phyloP scores from a whole-genome alignment of 1,140 invertebrate genomes.

The Rhagoletis pomonella region DNA sequence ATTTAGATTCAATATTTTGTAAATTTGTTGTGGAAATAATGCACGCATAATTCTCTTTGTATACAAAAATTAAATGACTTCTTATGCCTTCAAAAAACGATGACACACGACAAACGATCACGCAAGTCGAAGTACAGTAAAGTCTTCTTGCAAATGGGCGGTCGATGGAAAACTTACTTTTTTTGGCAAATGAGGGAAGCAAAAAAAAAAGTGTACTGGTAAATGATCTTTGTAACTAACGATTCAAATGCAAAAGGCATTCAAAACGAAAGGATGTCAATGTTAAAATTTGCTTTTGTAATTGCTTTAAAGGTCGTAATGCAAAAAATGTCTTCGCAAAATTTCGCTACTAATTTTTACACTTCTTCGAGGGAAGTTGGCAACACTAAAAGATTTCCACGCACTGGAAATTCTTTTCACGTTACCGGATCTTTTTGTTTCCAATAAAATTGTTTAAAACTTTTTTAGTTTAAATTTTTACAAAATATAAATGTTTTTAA shows the following conservation, averaged over 20 bases:
- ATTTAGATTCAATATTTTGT: conserved; percentile 40
- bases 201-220: no score
- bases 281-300: no score
- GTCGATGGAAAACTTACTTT: no score
- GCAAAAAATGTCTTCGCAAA: no score
- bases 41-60: conserved; percentile 44
- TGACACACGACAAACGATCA: conserved; percentile 37
- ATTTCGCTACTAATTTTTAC: not conserved
- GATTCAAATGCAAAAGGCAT: no score
- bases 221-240: no score
- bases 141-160: not conserved
- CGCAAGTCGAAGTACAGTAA: conserved; percentile 5
- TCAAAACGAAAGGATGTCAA: no score
- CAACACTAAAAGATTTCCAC: not conserved
- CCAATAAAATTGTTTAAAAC: no score
- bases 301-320: no score
- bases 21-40: conserved; percentile 9
- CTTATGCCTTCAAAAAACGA: conserved; percentile 35
- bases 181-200: no score
- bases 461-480: no score
- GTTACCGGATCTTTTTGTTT: not conserved
- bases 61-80: conserved; percentile 47
- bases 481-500: no score
- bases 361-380: not conserved
- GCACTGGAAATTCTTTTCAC: not conserved